Evolutionary conservation across 1,140 invertebrate genomes (phyloP).

Genomic region (Copidosoma floridanum): DNA sequence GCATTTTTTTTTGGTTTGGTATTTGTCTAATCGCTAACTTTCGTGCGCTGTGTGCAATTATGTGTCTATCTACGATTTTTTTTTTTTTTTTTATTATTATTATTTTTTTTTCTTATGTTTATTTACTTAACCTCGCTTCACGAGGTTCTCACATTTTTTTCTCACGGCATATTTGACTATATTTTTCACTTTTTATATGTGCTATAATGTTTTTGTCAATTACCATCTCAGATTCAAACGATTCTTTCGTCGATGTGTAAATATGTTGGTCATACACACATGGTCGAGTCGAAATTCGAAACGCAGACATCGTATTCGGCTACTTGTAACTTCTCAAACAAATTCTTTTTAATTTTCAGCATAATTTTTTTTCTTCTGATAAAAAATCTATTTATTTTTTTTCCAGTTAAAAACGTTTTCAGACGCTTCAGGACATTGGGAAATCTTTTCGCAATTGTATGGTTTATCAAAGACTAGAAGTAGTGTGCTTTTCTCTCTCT

Average conservation of each 20-base stretch:
- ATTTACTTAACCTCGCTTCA: slow-evolving; percentile 18
- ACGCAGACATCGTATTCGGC: slow-evolving; percentile 13
- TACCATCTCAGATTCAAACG: too few relatives aligned
- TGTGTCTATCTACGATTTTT: slow-evolving; percentile 22
- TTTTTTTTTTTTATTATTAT: too few relatives aligned
- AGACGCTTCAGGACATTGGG: background rate
- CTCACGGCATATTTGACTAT: background rate
- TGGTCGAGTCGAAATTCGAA: slow-evolving; percentile 26
- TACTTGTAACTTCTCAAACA: slow-evolving; percentile 1
- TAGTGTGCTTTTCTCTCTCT: slow-evolving; percentile 10
- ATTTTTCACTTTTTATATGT: background rate
- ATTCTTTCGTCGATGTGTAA: slow-evolving; percentile 13
- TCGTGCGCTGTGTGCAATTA: slow-evolving; percentile 25
- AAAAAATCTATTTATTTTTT: slow-evolving; percentile 21
- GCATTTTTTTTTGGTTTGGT: slow-evolving; percentile 16
- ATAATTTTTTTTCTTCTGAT: slow-evolving; percentile 1
- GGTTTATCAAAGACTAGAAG: slow-evolving; percentile 11
- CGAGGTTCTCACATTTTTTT: slow-evolving; percentile 5
- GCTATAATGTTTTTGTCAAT: background rate
- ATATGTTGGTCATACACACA: slow-evolving; percentile 18
- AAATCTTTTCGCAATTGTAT: background rate
- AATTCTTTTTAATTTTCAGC: slow-evolving; percentile 9
- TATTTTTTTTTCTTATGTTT: slow-evolving; percentile 7
- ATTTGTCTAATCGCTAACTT: slow-evolving; percentile 16
- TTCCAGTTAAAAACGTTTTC: slow-evolving; percentile 2